Evolutionary conservation across 1,140 invertebrate species (phyloP).

Genomic region (Bombus difficillimus): DNA sequence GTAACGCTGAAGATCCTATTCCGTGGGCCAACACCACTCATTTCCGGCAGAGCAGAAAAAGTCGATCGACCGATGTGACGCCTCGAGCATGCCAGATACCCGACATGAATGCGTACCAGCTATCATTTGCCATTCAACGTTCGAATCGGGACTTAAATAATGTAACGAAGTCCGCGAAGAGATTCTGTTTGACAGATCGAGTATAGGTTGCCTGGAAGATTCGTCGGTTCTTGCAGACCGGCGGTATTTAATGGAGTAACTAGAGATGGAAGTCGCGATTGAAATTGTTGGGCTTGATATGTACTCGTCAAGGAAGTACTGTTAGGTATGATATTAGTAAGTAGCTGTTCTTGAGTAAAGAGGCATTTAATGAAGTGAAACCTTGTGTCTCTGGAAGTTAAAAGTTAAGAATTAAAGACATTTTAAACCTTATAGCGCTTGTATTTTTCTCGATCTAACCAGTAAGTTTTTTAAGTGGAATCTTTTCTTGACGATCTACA

Average conservation of each 20-base stretch:
- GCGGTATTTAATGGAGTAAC: neutral
- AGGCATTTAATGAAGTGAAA: neutral
- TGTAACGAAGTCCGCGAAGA: too few species aligned
- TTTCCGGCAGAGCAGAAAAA: constrained; percentile 56
- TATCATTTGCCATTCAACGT: constrained; percentile 2
- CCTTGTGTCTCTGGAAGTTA: neutral
- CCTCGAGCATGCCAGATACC: constrained; percentile 1
- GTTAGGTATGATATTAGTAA: neutral
- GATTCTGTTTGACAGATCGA: constrained; percentile 19
- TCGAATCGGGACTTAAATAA: constrained; percentile 2
- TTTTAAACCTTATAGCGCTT: neutral
- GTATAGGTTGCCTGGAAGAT: neutral
- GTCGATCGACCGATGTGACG: constrained; percentile 31
- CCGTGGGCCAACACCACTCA: neutral
- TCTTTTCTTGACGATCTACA: neutral
- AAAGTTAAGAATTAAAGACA: neutral
- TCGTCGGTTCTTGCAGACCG: neutral
- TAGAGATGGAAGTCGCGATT: neutral
- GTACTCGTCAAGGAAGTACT: neutral
- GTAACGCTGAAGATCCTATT: constrained; percentile 44
- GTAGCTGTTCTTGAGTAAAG: neutral
- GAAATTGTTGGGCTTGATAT: neutral
- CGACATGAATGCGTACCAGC: constrained; percentile 16
- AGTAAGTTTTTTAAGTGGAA: neutral
- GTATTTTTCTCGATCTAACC: neutral